Base-by-base conservation (phyloP, 2,113 vertebrate genomes). In the Gallinago media region DNA sequence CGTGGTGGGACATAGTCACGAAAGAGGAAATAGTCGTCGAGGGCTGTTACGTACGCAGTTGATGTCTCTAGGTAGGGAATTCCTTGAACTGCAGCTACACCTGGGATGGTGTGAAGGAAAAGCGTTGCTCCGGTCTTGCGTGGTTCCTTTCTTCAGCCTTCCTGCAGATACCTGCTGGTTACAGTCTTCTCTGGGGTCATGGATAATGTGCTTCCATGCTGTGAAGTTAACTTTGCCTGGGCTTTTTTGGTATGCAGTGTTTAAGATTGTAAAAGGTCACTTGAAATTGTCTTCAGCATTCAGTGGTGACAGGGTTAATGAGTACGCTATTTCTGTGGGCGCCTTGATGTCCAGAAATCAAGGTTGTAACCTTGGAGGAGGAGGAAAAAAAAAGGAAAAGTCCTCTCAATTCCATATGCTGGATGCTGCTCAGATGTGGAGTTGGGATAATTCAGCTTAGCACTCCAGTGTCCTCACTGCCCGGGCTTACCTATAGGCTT, bases 11-110 rank as follows among this genome's bases (percentile, higher is more conserved):
- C 36, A 47, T 32, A 75, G 40, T 12, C 18, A 8, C 0, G 40
- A 8, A 32, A 68, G 40, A 14, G 25, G 67, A 63, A 20, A 52
- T 66, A 40, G 38, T 38, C 38, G 2, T 27, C 63, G 55, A 15
- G n/a, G 23, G 9, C 44, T 26, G 23, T 66, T 44, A 1, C 3
- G 0, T 20, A 13, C 0, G 0, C 42, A 4, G 29, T 27, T 42
- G 32, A 3, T 54, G 21, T 14, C 58, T 55, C 79, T 4, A 11
- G 58, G 31, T 90, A 22, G 42, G 50, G 34, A 66, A 25, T 12
- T 78, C 21, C 31, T 47, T 29, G 21, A 67, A 31, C 12, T 58
- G 47, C 32, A 12, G 36, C 36, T 65, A 10, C 27, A 10, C n/a
- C 25, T 25, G 55, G 29, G 15, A 0, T 42, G 50, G 15, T 87